phyloP scores from a whole-genome alignment of 37 sponge, comb jelly and placozoan species.

The Aplysina aerophoba region DNA sequence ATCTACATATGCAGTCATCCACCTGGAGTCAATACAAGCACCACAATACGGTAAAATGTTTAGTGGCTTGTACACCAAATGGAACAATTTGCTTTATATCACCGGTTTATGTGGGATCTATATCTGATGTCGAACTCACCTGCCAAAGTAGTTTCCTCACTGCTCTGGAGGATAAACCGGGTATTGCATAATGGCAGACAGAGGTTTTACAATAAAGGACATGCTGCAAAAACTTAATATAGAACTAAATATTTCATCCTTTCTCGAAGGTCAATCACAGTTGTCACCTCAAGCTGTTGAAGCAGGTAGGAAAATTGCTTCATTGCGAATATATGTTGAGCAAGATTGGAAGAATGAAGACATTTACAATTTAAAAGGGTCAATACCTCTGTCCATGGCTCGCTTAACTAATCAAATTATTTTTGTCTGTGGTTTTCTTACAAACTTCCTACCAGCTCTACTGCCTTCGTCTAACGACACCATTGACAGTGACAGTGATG shows the following conservation, averaged over 20 bases:
- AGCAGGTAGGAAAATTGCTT: constrained; percentile 25
- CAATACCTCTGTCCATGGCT: constrained; percentile 35
- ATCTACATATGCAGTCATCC: constrained; percentile 30
- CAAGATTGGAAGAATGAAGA: constrained; percentile 31
- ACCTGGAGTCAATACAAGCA: constrained; percentile 39
- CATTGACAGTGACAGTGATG: background rate
- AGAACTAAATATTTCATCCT: constrained; percentile 41
- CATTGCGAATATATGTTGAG: constrained; percentile 37
- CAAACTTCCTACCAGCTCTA: constrained; percentile 35
- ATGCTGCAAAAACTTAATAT: constrained; percentile 1
- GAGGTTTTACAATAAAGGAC: constrained; percentile 42
- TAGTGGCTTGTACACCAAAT: constrained; percentile 41
- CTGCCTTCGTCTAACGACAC: background rate
- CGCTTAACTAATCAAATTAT: constrained; percentile 39
- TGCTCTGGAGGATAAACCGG: constrained; percentile 32
- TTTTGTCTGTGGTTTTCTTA: constrained; percentile 33
- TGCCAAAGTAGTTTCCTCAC: constrained; percentile 4
- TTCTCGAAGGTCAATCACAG: constrained; percentile 7
- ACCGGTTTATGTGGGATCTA: constrained; percentile 30
- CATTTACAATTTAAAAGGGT: constrained; percentile 28
- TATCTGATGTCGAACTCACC: constrained; percentile 36
- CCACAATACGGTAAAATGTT: constrained; percentile 31
- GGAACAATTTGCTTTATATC: constrained; percentile 33
- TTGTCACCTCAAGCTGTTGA: constrained; percentile 23
- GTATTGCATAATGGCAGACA: constrained; percentile 46